These are phyloP conservation scores for Pollicipes pollicipes DNA, from an alignment of 1,140 invertebrate species.

Conservation along the genomic window DNA sequence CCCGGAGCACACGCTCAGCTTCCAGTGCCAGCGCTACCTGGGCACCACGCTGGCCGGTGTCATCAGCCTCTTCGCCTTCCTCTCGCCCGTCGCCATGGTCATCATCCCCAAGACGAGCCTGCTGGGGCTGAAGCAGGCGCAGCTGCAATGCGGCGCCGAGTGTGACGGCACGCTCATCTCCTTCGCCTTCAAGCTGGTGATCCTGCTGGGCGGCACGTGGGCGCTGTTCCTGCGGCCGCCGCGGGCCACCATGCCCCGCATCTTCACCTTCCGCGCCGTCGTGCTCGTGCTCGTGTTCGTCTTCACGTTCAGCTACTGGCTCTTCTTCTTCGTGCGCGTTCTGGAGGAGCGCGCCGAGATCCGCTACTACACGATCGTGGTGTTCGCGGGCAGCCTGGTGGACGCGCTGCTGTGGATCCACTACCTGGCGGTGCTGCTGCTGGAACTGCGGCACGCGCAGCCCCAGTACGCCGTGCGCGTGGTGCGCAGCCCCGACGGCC, in stretches of 20 bases:
- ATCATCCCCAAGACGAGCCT: conserved; percentile 67
- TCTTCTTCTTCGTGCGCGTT: conserved; percentile 88
- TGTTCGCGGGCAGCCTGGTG: conserved; percentile 72
- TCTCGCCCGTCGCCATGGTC: conserved; percentile 86
- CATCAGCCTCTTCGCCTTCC: conserved; percentile 58
- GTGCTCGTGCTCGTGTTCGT: conserved; percentile 75
- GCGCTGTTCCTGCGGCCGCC: conserved; percentile 35
- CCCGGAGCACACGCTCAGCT: background rate
- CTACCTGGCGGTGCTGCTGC: conserved; percentile 76
- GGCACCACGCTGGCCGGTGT: conserved; percentile 50
- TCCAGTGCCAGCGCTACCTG: conserved; percentile 40
- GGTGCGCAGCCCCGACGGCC: conserved; percentile 84
- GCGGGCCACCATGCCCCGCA: conserved; percentile 72
- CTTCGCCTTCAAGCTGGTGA: conserved; percentile 74
- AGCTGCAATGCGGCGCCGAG: conserved; percentile 52
- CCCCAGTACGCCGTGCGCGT: conserved; percentile 77
- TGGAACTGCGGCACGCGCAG: conserved; percentile 79
- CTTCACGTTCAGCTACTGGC: conserved; percentile 88
- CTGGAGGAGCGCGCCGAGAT: conserved; percentile 22
- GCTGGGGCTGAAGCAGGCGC: conserved; percentile 17
- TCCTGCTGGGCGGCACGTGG: conserved; percentile 84
- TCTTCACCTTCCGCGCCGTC: conserved; percentile 75
- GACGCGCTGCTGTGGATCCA: conserved; percentile 90
- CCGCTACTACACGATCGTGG: conserved; percentile 45
- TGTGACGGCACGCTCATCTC: conserved; percentile 77